phyloP scores from a whole-genome alignment of 2,888 invertebrate genomes.

The Nomada ruficornis region DNA sequence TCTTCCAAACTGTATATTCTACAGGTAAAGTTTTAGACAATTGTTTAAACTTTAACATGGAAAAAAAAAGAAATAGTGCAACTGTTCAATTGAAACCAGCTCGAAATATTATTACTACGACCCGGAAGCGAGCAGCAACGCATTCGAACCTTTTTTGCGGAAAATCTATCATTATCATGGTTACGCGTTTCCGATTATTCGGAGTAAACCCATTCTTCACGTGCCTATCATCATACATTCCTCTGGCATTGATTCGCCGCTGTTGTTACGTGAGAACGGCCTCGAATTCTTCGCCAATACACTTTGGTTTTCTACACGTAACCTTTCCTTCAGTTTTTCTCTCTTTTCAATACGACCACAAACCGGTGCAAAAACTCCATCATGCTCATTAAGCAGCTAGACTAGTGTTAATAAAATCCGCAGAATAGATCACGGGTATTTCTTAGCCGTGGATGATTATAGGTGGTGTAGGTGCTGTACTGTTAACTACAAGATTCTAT shows the following conservation, averaged over 20 bases:
- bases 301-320: conserved; percentile 33
- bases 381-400: conserved; percentile 18
- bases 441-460: conserved; percentile 16
- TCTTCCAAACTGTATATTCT: too few species aligned
- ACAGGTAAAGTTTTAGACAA: too few species aligned
- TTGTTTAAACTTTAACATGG: too few species aligned
- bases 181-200: conserved; percentile 24
- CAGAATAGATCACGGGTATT: neutral
- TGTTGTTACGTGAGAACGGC: conserved; percentile 52
- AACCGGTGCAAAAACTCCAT: conserved; percentile 7
- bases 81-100: neutral
- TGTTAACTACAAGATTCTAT: conserved; percentile 13
- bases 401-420: conserved; percentile 13
- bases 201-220: conserved; percentile 21
- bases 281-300: conserved; percentile 46
- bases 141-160: neutral
- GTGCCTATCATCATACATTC: conserved; percentile 14
- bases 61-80: too few species aligned
- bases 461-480: too few species aligned
- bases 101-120: neutral
- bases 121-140: neutral
- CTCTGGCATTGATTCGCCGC: conserved; percentile 39
- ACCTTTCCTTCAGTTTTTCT: conserved; percentile 45
- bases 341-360: conserved; percentile 20
- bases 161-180: neutral